Percentiles rank a stretch among this genome's conserved stretches.
phyloP scores from a whole-genome alignment of 2,113 vertebrate genomes.

The Neotoma lepida region DNA sequence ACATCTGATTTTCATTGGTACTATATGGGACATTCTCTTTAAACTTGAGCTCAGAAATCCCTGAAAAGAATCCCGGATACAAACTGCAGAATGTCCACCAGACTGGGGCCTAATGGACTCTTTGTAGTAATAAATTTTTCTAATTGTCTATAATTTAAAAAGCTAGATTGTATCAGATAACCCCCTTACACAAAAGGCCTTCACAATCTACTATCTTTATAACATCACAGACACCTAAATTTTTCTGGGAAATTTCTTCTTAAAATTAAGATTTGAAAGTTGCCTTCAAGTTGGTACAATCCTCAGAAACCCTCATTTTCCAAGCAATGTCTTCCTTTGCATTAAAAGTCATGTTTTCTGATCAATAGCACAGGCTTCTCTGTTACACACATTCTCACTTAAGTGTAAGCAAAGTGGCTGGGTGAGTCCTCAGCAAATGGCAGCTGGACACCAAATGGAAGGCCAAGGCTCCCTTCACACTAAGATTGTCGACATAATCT shows the following conservation, averaged over 20 bases:
- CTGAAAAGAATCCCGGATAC: neutral
- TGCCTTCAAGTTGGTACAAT: neutral
- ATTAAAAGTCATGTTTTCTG: neutral
- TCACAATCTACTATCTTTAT: neutral
- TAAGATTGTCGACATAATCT: neutral
- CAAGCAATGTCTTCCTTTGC: neutral
- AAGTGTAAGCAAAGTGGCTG: neutral
- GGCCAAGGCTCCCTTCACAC: neutral
- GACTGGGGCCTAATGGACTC: neutral
- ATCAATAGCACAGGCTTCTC: neutral
- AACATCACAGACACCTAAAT: neutral
- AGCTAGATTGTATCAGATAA: neutral
- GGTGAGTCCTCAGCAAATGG: neutral
- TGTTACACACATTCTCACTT: neutral
- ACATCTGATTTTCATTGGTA: neutral
- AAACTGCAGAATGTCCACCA: neutral
- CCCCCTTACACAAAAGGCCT: neutral
- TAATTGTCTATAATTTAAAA: neutral
- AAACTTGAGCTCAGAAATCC: slow-evolving; percentile 38
- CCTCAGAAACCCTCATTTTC: neutral
- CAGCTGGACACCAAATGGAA: neutral
- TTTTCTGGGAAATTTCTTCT: slow-evolving; percentile 23
- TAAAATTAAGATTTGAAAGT: neutral
- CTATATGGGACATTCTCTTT: neutral
- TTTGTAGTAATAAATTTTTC: neutral